Base-by-base conservation (phyloP, 2,113 vertebrate genomes). In the Corythoichthys intestinalis region DNA sequence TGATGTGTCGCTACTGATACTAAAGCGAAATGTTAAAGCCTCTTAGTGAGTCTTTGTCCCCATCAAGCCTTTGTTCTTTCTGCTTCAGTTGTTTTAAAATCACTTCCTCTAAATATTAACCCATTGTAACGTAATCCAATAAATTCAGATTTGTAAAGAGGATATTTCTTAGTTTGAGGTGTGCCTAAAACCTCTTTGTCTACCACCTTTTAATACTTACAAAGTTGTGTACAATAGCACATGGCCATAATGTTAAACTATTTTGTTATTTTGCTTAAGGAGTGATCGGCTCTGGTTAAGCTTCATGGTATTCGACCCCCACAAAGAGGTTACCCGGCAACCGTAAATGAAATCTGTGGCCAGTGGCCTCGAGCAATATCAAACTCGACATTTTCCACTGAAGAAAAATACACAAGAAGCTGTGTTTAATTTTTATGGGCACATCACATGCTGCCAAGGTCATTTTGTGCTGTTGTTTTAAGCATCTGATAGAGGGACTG, bases 1-100 rank as follows among this genome's bases (percentile, higher is more conserved):
- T 82, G 79, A 88, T 86, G 65, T 71, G 72, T 20, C 65, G 75
- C 41, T 74, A 70, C 70, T 64, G 85, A 86, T 88, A 75, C 61
- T 68, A 76, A 72, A 37, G 52, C 70, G 77, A 71, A 80, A 75
- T 70, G 69, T 81, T 65, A 79, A 85, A 56, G 53, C 74, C 66
- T 66, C 75, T 71, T 52, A 12, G 65, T 66, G 38, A 14, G 62
- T 63, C 65, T 34, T 37, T 58, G 34, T 63, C 62, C 41, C 10
- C 56, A 37, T 58, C 34, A 37, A 58, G 34, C 71, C 65, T 75
- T 78, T 79, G 83, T 86, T 86, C 70, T 44, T 44, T 46, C 12
- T 20, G 28, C 46, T 11, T 35, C 0, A 5, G 8, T 46, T 62
- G 15, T 46, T 63, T 63, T 47, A 28, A 68, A 54, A 77, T 70